Percentiles rank a stretch among this genome's conserved stretches.
Evolutionary conservation across 2,113 vertebrate genomes (phyloP).

Genomic region (Rallus limicola): DNA sequence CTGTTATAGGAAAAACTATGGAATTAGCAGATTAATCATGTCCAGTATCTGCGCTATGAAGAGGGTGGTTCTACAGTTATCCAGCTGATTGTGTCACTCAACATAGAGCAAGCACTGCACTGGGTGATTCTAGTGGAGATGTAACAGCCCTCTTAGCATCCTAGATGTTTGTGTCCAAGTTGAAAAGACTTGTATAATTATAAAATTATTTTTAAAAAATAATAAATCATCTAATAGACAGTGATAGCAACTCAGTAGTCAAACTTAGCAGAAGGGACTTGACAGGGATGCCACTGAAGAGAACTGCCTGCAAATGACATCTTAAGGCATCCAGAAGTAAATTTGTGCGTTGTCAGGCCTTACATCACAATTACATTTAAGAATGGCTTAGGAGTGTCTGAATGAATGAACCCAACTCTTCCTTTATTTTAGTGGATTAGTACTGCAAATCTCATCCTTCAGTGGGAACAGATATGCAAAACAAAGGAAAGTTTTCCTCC

Average conservation of each 20-base stretch:
- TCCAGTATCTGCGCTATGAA: neutral
- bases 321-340: neutral
- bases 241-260: neutral
- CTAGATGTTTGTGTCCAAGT: neutral
- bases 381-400: neutral
- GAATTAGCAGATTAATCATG: neutral
- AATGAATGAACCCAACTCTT: neutral
- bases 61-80: neutral
- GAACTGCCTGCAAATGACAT: neutral
- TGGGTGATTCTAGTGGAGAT: neutral
- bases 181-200: neutral
- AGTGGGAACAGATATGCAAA: neutral
- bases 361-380: neutral
- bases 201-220: neutral
- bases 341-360: neutral
- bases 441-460: neutral
- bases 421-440: neutral
- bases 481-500: neutral
- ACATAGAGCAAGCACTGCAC: neutral
- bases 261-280: neutral
- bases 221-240: neutral
- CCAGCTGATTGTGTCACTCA: neutral
- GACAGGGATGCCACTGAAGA: neutral
- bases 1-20: neutral
- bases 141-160: neutral